A percentile compares a stretch with the other conserved stretches of the same genome.
Conservation (phyloP, 2,888 invertebrate genomes). For the Lydus trimaculatus region DNA sequence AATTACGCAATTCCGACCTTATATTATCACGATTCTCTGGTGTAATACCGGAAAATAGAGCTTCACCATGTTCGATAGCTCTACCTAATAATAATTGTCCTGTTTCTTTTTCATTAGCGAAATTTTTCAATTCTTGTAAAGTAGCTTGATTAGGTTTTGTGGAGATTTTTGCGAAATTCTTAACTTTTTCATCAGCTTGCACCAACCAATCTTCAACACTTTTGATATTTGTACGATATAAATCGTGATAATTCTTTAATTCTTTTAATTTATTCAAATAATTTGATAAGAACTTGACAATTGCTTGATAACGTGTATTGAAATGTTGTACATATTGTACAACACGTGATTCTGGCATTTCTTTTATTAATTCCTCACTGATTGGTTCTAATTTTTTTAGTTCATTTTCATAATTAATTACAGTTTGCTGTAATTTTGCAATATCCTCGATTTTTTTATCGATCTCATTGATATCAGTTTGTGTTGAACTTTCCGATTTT, state of each 20-base stretch:
- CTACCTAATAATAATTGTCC: constrained; percentile 81
- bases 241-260: constrained; percentile 73
- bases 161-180: constrained; percentile 75
- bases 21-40: constrained; percentile 88
- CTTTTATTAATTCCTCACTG: constrained; percentile 75
- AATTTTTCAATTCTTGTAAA: constrained; percentile 76
- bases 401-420: constrained; percentile 70
- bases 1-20: constrained; percentile 78
- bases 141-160: constrained; percentile 81
- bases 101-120: constrained; percentile 76
- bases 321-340: constrained; percentile 83
- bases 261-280: constrained; percentile 77
- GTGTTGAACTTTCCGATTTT: constrained; percentile 74
- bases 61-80: constrained; percentile 87
- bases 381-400: constrained; percentile 72
- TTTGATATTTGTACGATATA: constrained; percentile 71
- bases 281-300: constrained; percentile 73
- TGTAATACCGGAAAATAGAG: constrained; percentile 80
- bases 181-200: constrained; percentile 77
- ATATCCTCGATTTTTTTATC: constrained; percentile 75
- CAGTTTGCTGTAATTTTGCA: constrained; percentile 68
- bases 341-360: constrained; percentile 84
- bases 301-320: constrained; percentile 76
- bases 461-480: constrained; percentile 73
- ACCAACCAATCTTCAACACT: constrained; percentile 82